These are phyloP conservation scores for Theocolax elegans DNA, from an alignment of 1,140 invertebrate species.

Conservation along the genomic window DNA sequence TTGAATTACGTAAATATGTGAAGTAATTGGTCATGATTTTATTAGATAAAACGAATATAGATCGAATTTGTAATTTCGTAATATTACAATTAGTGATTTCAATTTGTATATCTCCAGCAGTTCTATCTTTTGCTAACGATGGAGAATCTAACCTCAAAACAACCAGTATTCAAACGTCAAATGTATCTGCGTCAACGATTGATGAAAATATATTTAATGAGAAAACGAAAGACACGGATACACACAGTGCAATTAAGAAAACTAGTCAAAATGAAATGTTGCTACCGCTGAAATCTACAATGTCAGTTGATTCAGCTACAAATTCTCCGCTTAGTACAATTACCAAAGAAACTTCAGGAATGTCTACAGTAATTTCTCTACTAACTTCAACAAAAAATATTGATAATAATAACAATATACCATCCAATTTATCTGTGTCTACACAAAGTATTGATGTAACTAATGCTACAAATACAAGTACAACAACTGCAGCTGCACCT, in stretches of 20 bases:
- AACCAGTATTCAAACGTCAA: background rate
- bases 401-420: background rate
- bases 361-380: background rate
- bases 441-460: slow-evolving; percentile 39
- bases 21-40: slow-evolving; percentile 34
- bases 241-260: slow-evolving; percentile 1
- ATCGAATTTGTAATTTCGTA: background rate
- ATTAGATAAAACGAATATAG: background rate
- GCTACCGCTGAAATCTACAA: background rate
- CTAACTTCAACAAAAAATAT: background rate
- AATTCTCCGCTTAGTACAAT: background rate
- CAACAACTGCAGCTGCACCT: slow-evolving; percentile 69
- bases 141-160: slow-evolving; percentile 26
- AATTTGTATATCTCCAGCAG: background rate
- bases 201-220: background rate
- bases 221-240: background rate
- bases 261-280: background rate
- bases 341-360: slow-evolving; percentile 20
- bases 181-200: background rate
- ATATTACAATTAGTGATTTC: slow-evolving; percentile 4
- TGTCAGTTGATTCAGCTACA: background rate
- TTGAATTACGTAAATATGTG: slow-evolving; percentile 12
- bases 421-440: slow-evolving; percentile 3
- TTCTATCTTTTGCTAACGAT: slow-evolving; percentile 23
- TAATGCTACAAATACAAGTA: slow-evolving; percentile 56